Evolutionary conservation across 2,888 invertebrate genomes (phyloP), one percentile per base, ranked within the genome.

Genomic region (Agriopis marginaria): DNA sequence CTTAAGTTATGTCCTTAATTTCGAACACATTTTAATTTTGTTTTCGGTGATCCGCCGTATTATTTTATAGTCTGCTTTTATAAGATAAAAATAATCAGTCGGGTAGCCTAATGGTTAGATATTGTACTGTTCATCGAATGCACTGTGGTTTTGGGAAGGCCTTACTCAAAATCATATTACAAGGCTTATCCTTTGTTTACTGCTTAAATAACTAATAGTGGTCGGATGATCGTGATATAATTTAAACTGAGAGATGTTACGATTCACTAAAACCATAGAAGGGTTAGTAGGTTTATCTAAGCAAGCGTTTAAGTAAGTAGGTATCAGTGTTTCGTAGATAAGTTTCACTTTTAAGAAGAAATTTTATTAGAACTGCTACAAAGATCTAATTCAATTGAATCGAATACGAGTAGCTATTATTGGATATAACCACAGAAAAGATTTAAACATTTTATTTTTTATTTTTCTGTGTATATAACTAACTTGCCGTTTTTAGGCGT

Each of bases 91-190:
- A 23, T 23, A 23, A 23, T 23, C 17, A 23, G 17, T 23, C 1
- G 17, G 3, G 7, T 12, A 47, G 12, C 6, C 14, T 9, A 42
- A 9, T 12, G 7, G 32, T 2, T 58, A n/a, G 32, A 39, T 14
- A 47, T 51, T 12, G 14, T 67, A 51, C 62, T 62, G 53, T 47
- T 39, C 14, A 1, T 56, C 11, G 12, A 32, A 39, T 68, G 2
- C 32, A 39, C 70, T 70, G 70, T 66, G 70, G 45, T 7, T 50
- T 55, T 73, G 68, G 77, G 73, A 77, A 79, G 79, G 80, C 82
- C 84, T 80, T 82, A 83, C 82, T 84, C 84, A 80, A 84, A 85
- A 84, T 83, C 87, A 83, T 87, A 85, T 87, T 85, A 83, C 82
- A 78, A 73, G 77, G 82, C 80, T 85, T 83, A 86, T 85, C 84